Conservation (phyloP, 2,797 vertebrate genomes). For the Jordanella pulchra region DNA sequence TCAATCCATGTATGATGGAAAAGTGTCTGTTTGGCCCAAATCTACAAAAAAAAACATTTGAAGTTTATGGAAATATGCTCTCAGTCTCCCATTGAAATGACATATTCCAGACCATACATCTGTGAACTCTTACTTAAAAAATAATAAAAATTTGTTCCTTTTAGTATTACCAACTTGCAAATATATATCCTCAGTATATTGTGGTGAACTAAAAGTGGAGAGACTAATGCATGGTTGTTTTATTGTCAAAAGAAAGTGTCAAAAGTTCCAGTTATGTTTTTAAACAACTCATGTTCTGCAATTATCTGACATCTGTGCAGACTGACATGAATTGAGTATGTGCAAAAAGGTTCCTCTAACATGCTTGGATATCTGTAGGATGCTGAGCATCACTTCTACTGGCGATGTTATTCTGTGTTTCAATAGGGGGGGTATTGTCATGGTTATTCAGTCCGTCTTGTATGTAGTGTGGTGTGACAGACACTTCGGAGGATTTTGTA, state of each 20-base stretch:
- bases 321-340: constrained; percentile 71
- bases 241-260: constrained; percentile 78
- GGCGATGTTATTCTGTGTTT: constrained; percentile 74
- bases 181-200: constrained; percentile 81
- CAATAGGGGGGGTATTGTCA: constrained; percentile 61
- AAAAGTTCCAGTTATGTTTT: constrained; percentile 73
- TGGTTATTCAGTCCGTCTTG: constrained; percentile 71
- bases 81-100: constrained; percentile 77
- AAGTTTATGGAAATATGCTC: constrained; percentile 85
- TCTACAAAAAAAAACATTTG: constrained; percentile 81
- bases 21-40: constrained; percentile 72
- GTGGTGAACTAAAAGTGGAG: constrained; percentile 78
- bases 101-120: constrained; percentile 74
- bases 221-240: constrained; percentile 81
- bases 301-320: constrained; percentile 70
- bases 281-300: constrained; percentile 71
- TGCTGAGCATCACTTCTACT: constrained; percentile 81
- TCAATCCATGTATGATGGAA: constrained; percentile 62
- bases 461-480: constrained; percentile 76
- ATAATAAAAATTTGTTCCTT: constrained; percentile 71
- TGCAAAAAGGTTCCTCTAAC: constrained; percentile 68
- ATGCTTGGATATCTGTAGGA: constrained; percentile 77
- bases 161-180: constrained; percentile 77
- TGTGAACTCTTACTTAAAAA: constrained; percentile 71
- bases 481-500: constrained; percentile 75